phyloP scores from a whole-genome alignment of 2,113 vertebrate genomes.

The Taxidea taxus region DNA sequence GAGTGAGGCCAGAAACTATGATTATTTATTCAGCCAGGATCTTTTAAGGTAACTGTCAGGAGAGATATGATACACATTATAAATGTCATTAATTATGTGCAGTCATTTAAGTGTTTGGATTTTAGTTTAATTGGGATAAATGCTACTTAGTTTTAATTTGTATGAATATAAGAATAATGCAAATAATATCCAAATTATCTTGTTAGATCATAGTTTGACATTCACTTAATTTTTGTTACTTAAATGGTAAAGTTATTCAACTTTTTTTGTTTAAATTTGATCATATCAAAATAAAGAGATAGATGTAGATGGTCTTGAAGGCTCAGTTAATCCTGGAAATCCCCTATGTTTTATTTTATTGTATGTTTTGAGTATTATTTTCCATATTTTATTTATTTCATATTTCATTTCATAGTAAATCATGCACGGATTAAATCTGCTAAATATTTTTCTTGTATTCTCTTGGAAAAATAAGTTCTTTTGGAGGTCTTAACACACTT shows the following conservation, averaged over 20 bases:
- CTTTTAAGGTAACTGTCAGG: not conserved
- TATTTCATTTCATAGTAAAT: slow-evolving; percentile 9
- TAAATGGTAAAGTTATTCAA: not conserved
- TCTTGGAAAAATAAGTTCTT: not conserved
- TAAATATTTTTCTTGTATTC: not conserved
- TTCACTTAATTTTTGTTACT: slow-evolving; percentile 36
- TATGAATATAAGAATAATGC: not conserved
- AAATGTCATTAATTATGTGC: not conserved
- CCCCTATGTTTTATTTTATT: not conserved
- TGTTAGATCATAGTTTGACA: not conserved
- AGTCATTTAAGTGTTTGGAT: not conserved
- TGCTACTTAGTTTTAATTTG: not conserved
- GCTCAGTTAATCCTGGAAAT: slow-evolving; percentile 33
- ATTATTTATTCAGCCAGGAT: not conserved
- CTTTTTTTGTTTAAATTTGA: slow-evolving; percentile 14
- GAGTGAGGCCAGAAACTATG: not conserved
- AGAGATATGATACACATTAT: not conserved
- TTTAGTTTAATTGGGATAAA: not conserved
- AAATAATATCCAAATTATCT: not conserved
- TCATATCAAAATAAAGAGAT: not conserved
- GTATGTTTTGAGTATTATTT: not conserved
- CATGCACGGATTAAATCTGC: not conserved
- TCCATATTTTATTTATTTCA: not conserved
- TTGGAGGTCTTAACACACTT: not conserved
- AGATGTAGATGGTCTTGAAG: not conserved